Percentiles rank a stretch among this genome's conserved stretches.
phyloP scores from a whole-genome alignment of 2,888 invertebrate species.

The Ellobium chinense region DNA sequence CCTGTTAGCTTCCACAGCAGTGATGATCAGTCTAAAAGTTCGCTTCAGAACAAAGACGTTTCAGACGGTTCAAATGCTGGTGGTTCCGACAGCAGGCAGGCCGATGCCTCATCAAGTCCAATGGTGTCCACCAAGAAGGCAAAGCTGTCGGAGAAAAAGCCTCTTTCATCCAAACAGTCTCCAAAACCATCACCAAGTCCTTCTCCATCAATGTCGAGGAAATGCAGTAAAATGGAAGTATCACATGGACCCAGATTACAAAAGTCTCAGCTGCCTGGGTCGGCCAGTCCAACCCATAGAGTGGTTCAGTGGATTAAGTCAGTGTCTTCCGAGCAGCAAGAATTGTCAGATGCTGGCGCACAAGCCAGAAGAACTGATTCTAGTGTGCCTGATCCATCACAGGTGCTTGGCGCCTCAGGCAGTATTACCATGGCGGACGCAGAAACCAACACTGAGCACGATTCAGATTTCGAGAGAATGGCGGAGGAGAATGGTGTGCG shows the following conservation, averaged over 20 bases:
- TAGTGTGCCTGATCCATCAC: background rate
- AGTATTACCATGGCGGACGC: conserved; percentile 53
- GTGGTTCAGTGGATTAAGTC: conserved; percentile 77
- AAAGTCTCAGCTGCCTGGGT: conserved; percentile 61
- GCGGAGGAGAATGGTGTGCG: conserved; percentile 48
- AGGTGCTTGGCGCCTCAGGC: background rate
- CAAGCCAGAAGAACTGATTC: background rate
- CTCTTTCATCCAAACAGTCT: conserved; percentile 55
- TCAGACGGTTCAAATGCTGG: conserved; percentile 47
- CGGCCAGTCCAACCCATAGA: conserved; percentile 66
- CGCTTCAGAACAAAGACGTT: conserved; percentile 57
- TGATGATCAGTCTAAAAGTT: conserved; percentile 50
- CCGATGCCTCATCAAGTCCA: conserved; percentile 37
- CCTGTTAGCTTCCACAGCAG: conserved; percentile 61
- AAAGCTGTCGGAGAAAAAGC: conserved; percentile 45
- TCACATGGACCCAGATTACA: conserved; percentile 51
- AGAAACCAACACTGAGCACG: conserved; percentile 59
- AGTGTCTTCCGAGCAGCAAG: conserved; percentile 63
- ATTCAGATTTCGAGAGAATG: conserved; percentile 57
- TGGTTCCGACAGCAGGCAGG: conserved; percentile 45
- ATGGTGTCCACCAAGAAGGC: conserved; percentile 34
- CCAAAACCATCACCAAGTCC: conserved; percentile 67
- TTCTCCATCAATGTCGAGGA: conserved; percentile 62
- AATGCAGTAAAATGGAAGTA: conserved; percentile 44
- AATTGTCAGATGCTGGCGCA: conserved; percentile 34